Evolutionary conservation across 2,113 vertebrate species (phyloP), one percentile per base, ranked within the genome.

Genomic region (Nerophis lumbriciformis): DNA sequence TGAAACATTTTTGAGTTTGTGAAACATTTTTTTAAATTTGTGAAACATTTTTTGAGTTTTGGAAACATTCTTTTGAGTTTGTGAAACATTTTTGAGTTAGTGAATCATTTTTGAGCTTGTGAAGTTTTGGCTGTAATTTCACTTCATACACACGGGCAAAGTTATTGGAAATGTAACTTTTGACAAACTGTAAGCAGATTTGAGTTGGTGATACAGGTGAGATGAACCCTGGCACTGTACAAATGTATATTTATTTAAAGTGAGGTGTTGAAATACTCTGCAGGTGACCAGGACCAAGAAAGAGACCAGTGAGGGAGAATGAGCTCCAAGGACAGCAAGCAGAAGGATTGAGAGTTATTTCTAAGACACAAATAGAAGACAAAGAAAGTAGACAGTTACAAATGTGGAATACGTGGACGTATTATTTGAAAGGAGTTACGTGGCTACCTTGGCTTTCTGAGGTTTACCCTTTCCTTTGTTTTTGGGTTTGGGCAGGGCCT

Each of bases 401-500:
- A 19, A 0, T 6, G 28, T 69, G 75, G 53, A 72, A 66, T 63
- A 45, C 11, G 28, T 28, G 28, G 28, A 28, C 28, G 28, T 4
- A 2, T 35, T 2, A 21, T n/a, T 50, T 48, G 14, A 12, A 65
- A 35, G 2, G 7, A 10, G 39, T 58, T 53, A 50, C 21, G 71
- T 53, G 4, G 5, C 1, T 85, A 89, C 89, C 85, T 89, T 90
- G 10, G 38, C 65, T 77, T 81, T 78, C 5, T 64, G 39, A 38
- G 80, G 16, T 68, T 92, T 92, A 7, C 54, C 65, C 77, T 90
- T 88, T 52, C 53, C 54, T 76, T 76, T 93, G 5, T 69, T 77
- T 44, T 79, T 71, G 35, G 81, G 64, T 71, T 90, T 88, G 12
- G 88, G 85, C 73, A 93, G 74, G 37, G 74, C 85, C 56, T 93